phyloP scores from a whole-genome alignment of 2,797 vertebrate species.

The Rachycentron canadum region DNA sequence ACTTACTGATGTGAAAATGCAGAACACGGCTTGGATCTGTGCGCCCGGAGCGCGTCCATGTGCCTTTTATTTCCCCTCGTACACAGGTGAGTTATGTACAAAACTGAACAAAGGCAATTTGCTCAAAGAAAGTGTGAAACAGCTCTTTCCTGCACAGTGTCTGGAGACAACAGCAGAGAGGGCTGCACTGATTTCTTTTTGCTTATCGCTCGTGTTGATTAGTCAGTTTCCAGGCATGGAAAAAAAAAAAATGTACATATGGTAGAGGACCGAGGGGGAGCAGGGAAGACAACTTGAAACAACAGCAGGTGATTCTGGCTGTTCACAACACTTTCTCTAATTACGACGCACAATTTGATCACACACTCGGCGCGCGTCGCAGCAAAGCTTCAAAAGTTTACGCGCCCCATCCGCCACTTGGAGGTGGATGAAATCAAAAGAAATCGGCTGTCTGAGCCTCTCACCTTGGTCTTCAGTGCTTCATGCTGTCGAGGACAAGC shows the following conservation, averaged over 20 bases:
- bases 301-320: background rate
- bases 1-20: background rate
- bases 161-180: background rate
- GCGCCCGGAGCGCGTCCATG: conserved; percentile 34
- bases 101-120: conserved; percentile 1
- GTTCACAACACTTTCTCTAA: conserved; percentile 31
- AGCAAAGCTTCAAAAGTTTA: conserved; percentile 71
- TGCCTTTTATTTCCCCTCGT: background rate
- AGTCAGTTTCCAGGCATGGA: background rate
- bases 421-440: conserved; percentile 16
- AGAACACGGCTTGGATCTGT: background rate
- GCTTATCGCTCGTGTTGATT: background rate
- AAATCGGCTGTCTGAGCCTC: conserved; percentile 31
- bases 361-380: conserved; percentile 52
- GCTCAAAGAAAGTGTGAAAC: background rate
- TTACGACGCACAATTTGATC: conserved; percentile 38
- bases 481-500: conserved; percentile 51
- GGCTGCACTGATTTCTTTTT: background rate
- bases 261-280: background rate
- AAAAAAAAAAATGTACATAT: too few species aligned
- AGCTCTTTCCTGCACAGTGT: background rate
- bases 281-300: background rate
- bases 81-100: conserved; percentile 8
- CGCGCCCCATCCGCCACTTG: conserved; percentile 42
- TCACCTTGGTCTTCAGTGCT: conserved; percentile 72